Percentiles rank a stretch among this genome's conserved stretches.
phyloP scores from a whole-genome alignment of 2,888 invertebrate species.

The Mythimna vitellina region DNA sequence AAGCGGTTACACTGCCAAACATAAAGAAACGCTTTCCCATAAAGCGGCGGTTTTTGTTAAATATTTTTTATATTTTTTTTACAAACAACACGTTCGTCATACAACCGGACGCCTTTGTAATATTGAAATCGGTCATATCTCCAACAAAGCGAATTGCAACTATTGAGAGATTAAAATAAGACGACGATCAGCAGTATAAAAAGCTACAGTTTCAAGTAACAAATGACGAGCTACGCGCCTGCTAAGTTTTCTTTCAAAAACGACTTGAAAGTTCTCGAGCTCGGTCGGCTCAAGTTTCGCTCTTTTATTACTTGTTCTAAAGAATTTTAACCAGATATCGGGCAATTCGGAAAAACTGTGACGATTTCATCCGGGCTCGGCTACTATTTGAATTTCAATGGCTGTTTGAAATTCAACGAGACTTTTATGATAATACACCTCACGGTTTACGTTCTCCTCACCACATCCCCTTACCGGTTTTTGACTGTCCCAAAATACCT shows the following conservation, averaged over 20 bases:
- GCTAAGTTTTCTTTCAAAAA: constrained; percentile 52
- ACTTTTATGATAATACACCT: constrained; percentile 80
- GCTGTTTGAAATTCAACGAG: constrained; percentile 78
- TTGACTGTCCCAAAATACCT: constrained; percentile 86
- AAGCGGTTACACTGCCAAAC: constrained; percentile 80
- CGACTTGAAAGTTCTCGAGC: constrained; percentile 53
- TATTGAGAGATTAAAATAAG: constrained; percentile 30
- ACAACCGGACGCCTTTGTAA: constrained; percentile 36
- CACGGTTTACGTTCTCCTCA: constrained; percentile 66
- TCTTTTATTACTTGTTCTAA: constrained; percentile 60
- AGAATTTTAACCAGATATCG: constrained; percentile 66
- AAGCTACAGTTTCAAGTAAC: constrained; percentile 36
- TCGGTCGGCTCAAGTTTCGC: constrained; percentile 42
- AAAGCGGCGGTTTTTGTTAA: constrained; percentile 65
- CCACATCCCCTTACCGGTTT: constrained; percentile 77
- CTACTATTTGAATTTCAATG: constrained; percentile 79
- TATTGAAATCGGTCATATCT: constrained; percentile 21
- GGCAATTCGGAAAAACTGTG: constrained; percentile 64
- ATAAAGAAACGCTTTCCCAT: constrained; percentile 76
- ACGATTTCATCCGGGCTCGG: constrained; percentile 66
- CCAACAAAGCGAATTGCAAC: constrained; percentile 6
- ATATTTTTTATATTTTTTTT: constrained; percentile 52
- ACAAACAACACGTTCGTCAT: constrained; percentile 33
- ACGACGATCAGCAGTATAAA: constrained; percentile 18
- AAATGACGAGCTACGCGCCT: constrained; percentile 42